phyloP scores from a whole-genome alignment of 1,140 invertebrate genomes.

The Whitmania pigra region DNA sequence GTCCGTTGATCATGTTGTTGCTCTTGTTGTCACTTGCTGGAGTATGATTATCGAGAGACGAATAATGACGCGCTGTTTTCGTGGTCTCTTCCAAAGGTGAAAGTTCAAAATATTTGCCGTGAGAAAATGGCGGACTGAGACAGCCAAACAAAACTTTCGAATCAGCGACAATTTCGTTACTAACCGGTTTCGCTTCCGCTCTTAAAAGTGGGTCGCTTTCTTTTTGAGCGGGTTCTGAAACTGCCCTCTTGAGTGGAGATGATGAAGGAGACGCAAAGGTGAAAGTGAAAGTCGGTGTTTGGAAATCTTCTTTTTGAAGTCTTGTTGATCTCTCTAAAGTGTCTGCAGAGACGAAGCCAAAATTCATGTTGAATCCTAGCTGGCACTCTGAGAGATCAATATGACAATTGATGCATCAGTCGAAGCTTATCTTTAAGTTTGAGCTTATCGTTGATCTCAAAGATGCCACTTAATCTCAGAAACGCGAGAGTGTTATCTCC shows the following conservation, averaged over 20 bases:
- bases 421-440: too few relatives aligned
- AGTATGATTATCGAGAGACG: background rate
- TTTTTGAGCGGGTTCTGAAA: constrained; percentile 12
- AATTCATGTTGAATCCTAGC: too few relatives aligned
- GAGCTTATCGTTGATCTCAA: too few relatives aligned
- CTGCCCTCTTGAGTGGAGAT: constrained; percentile 9
- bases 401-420: too few relatives aligned
- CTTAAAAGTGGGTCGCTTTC: constrained; percentile 11
- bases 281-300: constrained; percentile 11
- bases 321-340: background rate
- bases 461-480: too few relatives aligned
- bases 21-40: background rate
- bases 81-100: too few relatives aligned
- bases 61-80: background rate
- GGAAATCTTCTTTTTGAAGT: constrained; percentile 1
- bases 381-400: too few relatives aligned
- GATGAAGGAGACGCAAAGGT: constrained; percentile 1
- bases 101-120: constrained; percentile 5
- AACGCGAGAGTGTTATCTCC: too few relatives aligned
- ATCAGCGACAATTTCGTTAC: constrained; percentile 3
- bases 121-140: background rate
- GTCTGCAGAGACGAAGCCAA: background rate
- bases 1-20: background rate
- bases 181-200: background rate
- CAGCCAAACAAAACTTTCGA: background rate